Evolutionary conservation across 1,140 invertebrate genomes (phyloP).

Genomic region (Apis cerana): DNA sequence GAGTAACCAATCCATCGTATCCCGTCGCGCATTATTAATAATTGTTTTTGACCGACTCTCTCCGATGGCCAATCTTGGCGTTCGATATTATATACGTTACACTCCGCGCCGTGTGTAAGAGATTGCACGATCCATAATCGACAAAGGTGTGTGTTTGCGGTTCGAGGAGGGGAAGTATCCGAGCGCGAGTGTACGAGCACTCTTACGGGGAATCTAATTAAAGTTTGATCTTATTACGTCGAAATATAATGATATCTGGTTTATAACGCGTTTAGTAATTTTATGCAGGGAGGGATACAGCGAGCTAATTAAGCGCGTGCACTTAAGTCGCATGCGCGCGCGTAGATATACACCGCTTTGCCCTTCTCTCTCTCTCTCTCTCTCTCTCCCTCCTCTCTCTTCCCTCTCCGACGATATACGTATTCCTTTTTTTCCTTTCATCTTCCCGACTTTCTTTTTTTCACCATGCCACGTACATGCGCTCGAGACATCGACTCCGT

Average conservation of each 20-base stretch:
- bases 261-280: slow-evolving; percentile 53
- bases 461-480: not conserved
- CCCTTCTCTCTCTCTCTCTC: not conserved
- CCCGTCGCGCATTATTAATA: slow-evolving; percentile 54
- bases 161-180: not conserved
- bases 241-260: slow-evolving; percentile 51
- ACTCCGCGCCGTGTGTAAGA: not conserved
- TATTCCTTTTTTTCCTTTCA: not conserved
- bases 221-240: slow-evolving; percentile 51
- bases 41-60: slow-evolving; percentile 53
- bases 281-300: slow-evolving; percentile 13
- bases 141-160: not conserved
- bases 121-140: slow-evolving; percentile 22
- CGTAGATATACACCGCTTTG: not conserved
- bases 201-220: slow-evolving; percentile 48
- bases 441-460: not conserved
- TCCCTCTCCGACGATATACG: not conserved
- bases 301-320: slow-evolving; percentile 48
- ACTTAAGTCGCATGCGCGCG: slow-evolving; percentile 26
- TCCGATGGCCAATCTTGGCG: slow-evolving; percentile 42
- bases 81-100: slow-evolving; percentile 16
- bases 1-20: slow-evolving; percentile 20
- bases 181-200: slow-evolving; percentile 49
- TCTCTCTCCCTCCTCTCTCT: not conserved
- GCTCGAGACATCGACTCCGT: not conserved